phyloP scores from a whole-genome alignment of 2,113 vertebrate genomes.

The Numida meleagris region DNA sequence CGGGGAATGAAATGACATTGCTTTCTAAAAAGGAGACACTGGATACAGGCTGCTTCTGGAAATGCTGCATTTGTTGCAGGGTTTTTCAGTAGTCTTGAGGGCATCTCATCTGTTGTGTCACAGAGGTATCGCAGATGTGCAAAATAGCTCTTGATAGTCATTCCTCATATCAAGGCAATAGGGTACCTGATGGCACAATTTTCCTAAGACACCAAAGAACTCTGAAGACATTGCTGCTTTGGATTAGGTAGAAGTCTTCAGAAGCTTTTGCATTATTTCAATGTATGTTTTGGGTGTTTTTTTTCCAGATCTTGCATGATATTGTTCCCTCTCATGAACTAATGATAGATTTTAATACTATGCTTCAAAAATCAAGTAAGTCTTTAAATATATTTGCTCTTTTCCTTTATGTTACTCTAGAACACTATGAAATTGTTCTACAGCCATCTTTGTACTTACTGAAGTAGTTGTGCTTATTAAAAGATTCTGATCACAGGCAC shows the following conservation, averaged over 20 bases:
- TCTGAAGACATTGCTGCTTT: not conserved
- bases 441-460: not conserved
- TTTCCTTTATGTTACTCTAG: not conserved
- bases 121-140: not conserved
- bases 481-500: not conserved
- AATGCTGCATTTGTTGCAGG: not conserved
- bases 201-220: not conserved
- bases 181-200: not conserved
- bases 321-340: conserved; percentile 90
- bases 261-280: not conserved
- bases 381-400: not conserved
- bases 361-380: conserved; percentile 88
- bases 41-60: not conserved
- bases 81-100: not conserved
- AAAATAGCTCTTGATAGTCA: not conserved
- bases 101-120: not conserved
- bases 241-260: not conserved
- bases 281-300: not conserved
- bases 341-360: conserved; percentile 87
- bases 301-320: conserved; percentile 80
- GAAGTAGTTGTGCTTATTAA: not conserved
- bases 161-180: not conserved
- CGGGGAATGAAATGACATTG: not conserved
- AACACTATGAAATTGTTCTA: not conserved
- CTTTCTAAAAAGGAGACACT: not conserved